Conservation (phyloP, 2,797 vertebrate genomes). For the Pantherophis vulpinus region DNA sequence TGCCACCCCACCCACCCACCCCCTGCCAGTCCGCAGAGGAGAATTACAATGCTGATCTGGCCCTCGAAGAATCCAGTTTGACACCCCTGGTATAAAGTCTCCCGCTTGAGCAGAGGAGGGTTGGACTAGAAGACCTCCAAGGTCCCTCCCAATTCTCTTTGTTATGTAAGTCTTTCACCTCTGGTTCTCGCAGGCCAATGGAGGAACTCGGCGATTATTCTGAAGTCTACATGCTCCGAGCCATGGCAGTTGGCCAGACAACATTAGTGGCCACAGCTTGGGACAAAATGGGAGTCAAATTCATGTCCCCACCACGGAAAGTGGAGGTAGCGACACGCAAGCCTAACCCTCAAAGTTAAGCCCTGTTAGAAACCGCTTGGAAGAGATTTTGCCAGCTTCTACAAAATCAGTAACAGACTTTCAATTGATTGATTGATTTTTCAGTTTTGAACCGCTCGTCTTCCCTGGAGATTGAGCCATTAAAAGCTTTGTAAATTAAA, state of each 20-base stretch:
- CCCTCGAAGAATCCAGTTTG: no score
- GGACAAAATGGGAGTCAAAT: constrained; percentile 61
- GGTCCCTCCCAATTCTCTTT: background rate
- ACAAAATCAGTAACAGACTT: background rate
- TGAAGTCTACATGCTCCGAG: constrained; percentile 64
- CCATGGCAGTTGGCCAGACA: constrained; percentile 63
- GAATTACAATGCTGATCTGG: no score
- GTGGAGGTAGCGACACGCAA: constrained; percentile 59
- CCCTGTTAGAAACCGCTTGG: background rate
- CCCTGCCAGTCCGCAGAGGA: no score
- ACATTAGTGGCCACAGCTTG: constrained; percentile 67
- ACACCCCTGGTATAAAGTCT: no score
- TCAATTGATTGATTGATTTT: background rate
- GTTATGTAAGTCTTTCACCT: background rate
- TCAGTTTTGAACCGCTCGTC: background rate
- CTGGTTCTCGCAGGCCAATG: constrained; percentile 52
- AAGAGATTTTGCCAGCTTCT: background rate
- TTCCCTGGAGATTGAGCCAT: background rate
- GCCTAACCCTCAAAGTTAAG: accelerated
- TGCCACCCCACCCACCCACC: no score
- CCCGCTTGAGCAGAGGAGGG: background rate
- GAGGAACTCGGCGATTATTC: constrained; percentile 62
- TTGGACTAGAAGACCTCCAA: background rate
- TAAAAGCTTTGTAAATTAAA: no score
- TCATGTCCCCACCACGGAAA: constrained; percentile 67